Evolutionary conservation across 2,888 invertebrate genomes (phyloP), one percentile per base, ranked within the genome.

Genomic region (Caenorhabditis sinica): DNA sequence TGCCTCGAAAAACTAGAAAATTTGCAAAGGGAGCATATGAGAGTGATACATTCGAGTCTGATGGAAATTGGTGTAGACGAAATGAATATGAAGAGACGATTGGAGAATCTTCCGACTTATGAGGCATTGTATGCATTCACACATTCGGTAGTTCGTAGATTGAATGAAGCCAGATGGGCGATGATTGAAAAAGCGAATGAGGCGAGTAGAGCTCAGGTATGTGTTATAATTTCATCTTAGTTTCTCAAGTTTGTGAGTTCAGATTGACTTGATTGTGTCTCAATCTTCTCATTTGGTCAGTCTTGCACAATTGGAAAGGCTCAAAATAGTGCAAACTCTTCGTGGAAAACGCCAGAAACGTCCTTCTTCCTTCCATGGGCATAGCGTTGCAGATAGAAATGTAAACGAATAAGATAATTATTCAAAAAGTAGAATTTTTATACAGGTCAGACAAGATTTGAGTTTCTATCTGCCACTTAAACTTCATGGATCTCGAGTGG

Each of bases 81-180:
- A 20, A 63, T 66, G 28, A 68, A 68, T 33, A 66, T 90, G 74
- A 80, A 86, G 25, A 74, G 89, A 40, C 74, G 86, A 77, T 56
- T 92, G 30, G 92, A 91, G 33, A 73, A 89, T 68, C 63, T 92
- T 72, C 92, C 91, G 9, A 87, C 90, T 8, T 92, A 92, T 79
- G 92, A 92, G 65, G 90, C 91, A 0, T 86, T 92, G 25, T 93
- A 92, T 75, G 85, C 92, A 8, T 92, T 92, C 71, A 87, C 92
- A 8, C 89, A 90, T 86, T 85, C 91, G 20, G 86, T 92, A 13
- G 90, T 92, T 0, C 73, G 89, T 61, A 75, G 86, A 69, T 71
- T 88, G 43, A 86, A 82, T 49, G 88, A 88, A 33, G 66, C 86
- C 28, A 72, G 90, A 63, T 88, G 85, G 79, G 60, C 77, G 15